Conservation (phyloP, 1,140 invertebrate species). For the Zaprionus kolodkinae region DNA sequence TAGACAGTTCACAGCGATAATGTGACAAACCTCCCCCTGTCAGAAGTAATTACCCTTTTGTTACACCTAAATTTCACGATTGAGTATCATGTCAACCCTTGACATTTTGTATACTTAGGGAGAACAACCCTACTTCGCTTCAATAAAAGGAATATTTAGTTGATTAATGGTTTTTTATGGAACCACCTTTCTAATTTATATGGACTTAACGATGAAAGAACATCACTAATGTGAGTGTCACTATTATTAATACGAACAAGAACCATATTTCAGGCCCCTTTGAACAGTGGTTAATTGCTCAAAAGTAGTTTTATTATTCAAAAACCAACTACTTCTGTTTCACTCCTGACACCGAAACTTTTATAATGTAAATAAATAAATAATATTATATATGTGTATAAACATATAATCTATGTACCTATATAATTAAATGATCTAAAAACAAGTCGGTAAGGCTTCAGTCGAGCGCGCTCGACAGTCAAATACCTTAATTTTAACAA, state of each 20-base stretch:
- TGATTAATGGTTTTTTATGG: neutral
- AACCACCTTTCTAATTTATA: neutral
- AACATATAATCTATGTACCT: too few species aligned
- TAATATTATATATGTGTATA: too few species aligned
- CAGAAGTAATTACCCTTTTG: neutral
- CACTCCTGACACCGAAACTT: too few species aligned
- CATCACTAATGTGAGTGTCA: neutral
- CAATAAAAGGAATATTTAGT: neutral
- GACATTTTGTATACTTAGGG: neutral
- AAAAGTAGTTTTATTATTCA: conserved; percentile 6
- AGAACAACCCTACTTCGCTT: neutral
- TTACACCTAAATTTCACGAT: neutral
- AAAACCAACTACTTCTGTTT: too few species aligned
- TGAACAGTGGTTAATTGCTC: too few species aligned
- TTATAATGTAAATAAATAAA: too few species aligned
- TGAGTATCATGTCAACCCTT: conserved; percentile 3
- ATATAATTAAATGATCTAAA: too few species aligned
- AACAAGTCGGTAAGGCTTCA: too few species aligned
- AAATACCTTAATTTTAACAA: too few species aligned
- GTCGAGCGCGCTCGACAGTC: too few species aligned
- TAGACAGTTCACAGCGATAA: neutral
- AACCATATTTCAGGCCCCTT: too few species aligned
- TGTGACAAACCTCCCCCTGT: neutral
- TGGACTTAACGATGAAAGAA: neutral
- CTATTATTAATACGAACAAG: too few species aligned